Percentiles rank a stretch among this genome's conserved stretches.
These are phyloP conservation scores for Sesamia inferens DNA, from an alignment of 2,888 invertebrate genomes.

Conservation along the genomic window DNA sequence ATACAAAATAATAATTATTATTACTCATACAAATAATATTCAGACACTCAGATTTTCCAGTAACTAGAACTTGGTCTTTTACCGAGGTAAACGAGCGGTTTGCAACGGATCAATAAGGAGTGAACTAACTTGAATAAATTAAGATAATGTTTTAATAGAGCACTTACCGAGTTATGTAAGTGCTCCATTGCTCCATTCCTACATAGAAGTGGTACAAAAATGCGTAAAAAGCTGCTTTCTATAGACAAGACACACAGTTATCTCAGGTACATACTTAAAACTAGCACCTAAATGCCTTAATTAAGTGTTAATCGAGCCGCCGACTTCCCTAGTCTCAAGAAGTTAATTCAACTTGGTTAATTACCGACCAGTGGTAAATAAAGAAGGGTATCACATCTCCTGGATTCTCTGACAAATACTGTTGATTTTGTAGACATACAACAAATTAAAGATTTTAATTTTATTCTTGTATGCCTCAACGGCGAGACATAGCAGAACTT, in stretches of 20 bases:
- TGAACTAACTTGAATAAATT: constrained; percentile 39
- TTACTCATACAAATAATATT: constrained; percentile 43
- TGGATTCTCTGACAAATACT: neutral
- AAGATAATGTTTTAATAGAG: constrained; percentile 12
- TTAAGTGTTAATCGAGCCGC: neutral
- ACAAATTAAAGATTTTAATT: neutral
- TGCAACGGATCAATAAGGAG: constrained; percentile 34
- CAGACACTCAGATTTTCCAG: constrained; percentile 31
- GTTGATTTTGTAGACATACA: neutral
- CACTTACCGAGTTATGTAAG: constrained; percentile 14
- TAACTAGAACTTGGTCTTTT: constrained; percentile 17
- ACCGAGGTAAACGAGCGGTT: constrained; percentile 35
- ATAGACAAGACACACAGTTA: neutral
- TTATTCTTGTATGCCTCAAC: too few relatives aligned
- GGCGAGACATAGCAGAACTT: too few relatives aligned
- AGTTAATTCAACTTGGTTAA: constrained; percentile 13
- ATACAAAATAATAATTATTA: neutral
- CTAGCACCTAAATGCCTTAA: constrained; percentile 18
- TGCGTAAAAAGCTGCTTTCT: constrained; percentile 7
- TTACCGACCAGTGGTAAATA: neutral
- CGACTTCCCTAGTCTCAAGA: neutral
- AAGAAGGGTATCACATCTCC: neutral
- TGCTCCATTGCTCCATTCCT: too few relatives aligned
- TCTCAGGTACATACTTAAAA: too few relatives aligned
- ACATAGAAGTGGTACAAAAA: constrained; percentile 20